These are phyloP conservation scores for Paedocypris micromegethes DNA, from an alignment of 2,797 vertebrate species.

Conservation along the genomic window DNA sequence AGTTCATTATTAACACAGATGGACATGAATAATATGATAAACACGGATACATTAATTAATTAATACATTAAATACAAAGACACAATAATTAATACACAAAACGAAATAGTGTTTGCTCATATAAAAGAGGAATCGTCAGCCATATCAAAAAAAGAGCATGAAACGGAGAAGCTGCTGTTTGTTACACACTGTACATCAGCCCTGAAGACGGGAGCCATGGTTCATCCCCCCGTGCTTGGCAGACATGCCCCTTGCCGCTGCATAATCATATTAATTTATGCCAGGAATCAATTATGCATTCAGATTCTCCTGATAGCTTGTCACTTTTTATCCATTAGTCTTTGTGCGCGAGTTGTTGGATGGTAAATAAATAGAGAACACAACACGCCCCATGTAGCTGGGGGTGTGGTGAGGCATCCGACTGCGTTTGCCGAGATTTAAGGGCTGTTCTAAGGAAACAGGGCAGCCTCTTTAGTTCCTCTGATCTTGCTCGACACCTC, in stretches of 20 bases:
- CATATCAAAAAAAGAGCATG: constrained; percentile 57
- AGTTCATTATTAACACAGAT: no score
- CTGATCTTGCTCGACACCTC: constrained; percentile 71
- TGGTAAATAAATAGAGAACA: constrained; percentile 69
- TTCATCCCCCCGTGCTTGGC: constrained; percentile 75
- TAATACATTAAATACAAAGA: no score
- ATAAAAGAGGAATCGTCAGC: no score
- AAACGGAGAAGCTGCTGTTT: constrained; percentile 72
- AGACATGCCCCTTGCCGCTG: constrained; percentile 74
- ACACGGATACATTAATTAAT: no score
- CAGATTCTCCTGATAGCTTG: constrained; percentile 82
- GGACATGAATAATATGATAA: no score
- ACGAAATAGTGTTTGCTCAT: no score
- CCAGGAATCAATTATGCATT: constrained; percentile 89
- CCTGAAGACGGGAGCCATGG: constrained; percentile 69
- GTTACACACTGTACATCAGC: constrained; percentile 80
- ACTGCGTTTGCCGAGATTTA: constrained; percentile 75
- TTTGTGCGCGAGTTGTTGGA: constrained; percentile 49
- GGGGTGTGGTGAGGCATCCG: constrained; percentile 71
- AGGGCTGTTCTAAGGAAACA: constrained; percentile 79
- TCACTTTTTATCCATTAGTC: constrained; percentile 85
- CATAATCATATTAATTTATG: constrained; percentile 90
- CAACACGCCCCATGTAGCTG: constrained; percentile 73
- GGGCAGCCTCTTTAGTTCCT: constrained; percentile 75
- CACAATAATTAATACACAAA: no score